Evolutionary conservation across 2,797 vertebrate species (phyloP).

Genomic region (Buphagus erythrorhynchus): DNA sequence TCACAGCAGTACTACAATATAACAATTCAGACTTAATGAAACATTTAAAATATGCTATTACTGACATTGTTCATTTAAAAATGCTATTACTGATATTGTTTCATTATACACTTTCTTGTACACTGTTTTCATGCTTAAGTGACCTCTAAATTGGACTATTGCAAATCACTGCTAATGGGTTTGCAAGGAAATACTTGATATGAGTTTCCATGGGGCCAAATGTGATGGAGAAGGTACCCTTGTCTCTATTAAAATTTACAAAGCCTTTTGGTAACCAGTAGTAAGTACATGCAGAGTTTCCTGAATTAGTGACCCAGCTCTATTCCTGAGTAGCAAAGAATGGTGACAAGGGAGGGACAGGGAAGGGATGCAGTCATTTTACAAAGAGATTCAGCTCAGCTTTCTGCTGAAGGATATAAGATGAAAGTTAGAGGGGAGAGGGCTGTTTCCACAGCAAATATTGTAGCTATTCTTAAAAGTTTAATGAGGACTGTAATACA

Average conservation of each 20-base stretch:
- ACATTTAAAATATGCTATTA: constrained; percentile 80
- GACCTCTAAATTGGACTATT: constrained; percentile 79
- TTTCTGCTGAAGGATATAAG: constrained; percentile 1
- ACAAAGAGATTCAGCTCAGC: neutral
- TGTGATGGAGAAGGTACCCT: neutral
- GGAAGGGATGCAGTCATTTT: neutral
- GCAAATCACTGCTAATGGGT: constrained; percentile 76
- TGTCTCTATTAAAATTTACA: neutral
- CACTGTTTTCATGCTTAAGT: constrained; percentile 81
- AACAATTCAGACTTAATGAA: constrained; percentile 81
- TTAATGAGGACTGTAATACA: constrained; percentile 35
- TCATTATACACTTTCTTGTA: constrained; percentile 77
- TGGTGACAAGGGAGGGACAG: neutral
- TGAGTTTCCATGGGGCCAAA: constrained; percentile 26
- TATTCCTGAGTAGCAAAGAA: neutral
- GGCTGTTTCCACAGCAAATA: neutral
- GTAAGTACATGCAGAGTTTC: neutral
- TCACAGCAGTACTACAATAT: constrained; percentile 58
- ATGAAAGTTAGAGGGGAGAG: neutral
- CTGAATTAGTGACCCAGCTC: neutral
- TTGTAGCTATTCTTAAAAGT: constrained; percentile 20
- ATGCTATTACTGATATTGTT: constrained; percentile 80
- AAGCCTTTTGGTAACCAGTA: neutral
- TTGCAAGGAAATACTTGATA: constrained; percentile 49
- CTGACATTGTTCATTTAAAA: constrained; percentile 79